Conservation (phyloP, 2,888 invertebrate species). For the Dicranocentrus wangi region DNA sequence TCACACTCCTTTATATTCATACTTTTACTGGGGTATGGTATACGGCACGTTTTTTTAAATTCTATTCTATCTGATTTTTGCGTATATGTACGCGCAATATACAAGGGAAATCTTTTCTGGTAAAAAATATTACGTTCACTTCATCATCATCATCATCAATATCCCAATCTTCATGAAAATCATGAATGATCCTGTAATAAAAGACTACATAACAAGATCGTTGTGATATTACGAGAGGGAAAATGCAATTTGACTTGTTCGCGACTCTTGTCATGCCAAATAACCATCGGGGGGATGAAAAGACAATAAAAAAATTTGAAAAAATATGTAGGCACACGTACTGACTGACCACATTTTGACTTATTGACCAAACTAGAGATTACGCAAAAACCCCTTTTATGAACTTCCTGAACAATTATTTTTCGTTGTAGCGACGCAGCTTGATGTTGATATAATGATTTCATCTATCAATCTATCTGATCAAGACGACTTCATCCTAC, state of each 20-base stretch:
- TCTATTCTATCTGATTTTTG: no score
- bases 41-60: neutral
- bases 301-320: conserved; percentile 1
- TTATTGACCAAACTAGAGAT: conserved; percentile 26
- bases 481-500: neutral
- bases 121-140: no score
- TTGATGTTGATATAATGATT: neutral
- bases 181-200: no score
- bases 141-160: no score
- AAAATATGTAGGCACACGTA: neutral
- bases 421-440: neutral
- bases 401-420: conserved; percentile 18
- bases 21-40: neutral
- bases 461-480: conserved; percentile 12
- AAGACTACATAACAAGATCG: no score
- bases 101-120: no score
- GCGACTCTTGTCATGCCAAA: no score
- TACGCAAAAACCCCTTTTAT: conserved; percentile 22
- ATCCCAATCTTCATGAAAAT: no score
- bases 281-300: no score
- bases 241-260: no score
- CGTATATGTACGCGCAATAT: no score
- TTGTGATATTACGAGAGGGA: no score
- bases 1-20: neutral
- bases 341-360: conserved; percentile 17